Evolutionary conservation across 1,140 invertebrate species (phyloP), one percentile per base, ranked within the genome.

Genomic region (Diachasmimorpha longicaudata): DNA sequence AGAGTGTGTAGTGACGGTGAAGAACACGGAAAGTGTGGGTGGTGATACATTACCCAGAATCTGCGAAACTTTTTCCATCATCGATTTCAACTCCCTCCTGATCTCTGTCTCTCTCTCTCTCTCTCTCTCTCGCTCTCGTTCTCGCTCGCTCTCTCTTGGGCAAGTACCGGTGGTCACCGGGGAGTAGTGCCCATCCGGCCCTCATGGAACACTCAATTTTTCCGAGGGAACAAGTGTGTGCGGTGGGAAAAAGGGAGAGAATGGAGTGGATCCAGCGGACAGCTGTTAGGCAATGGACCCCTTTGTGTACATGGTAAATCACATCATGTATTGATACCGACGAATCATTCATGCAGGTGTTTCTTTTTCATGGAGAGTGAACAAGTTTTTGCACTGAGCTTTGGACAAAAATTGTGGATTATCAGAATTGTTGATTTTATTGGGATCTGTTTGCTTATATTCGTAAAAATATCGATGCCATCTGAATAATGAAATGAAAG

Each of bases 51-150:
- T 79, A 75, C 74, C 25, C 72, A 74, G 76, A 83, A 85, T 84
- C 82, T 82, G 80, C 71, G 79, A 82, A 85, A 86, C 76, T 85
- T 86, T 85, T 82, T 85, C 85, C 80, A 85, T 85, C 83, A 85
- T 85, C 82, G 82, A 84, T 78, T 79, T 77, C 14, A 48, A 74
- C 37, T 68, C 76, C 63, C 39, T 58, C 68, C 9, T 44, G n/a
- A n/a, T 16, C 21, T n/a, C 58, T 25, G 16, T 13, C 31, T 31
- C 31, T 31, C 31, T 31, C 31, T 6, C 31, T 31, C 31, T 31
- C 31, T 31, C 31, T 6, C 31, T 31, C 31, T 31, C 31, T 31
- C 31, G 2, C 31, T 31, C 31, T 31, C 31, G 2, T 6, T 6
- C 31, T 6, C 31, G 31, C 31, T 31, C 31, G 2, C 31, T 3